phyloP scores from a whole-genome alignment of 2,797 vertebrate species.

The Crocidura indochinensis region DNA sequence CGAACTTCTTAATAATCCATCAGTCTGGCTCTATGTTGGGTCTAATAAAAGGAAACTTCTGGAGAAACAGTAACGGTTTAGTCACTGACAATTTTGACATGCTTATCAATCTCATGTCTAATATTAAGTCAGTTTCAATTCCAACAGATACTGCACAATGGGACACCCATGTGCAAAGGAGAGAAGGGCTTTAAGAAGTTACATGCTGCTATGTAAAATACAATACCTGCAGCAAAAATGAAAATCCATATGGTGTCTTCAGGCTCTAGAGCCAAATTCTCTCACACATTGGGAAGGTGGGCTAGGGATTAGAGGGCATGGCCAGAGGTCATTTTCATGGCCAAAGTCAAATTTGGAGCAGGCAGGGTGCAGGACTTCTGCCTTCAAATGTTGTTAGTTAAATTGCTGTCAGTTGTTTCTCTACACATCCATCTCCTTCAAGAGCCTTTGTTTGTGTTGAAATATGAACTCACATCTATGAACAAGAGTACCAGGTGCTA shows the following conservation, averaged over 20 bases:
- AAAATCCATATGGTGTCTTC: background rate
- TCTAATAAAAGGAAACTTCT: slow-evolving; percentile 9
- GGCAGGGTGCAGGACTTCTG: background rate
- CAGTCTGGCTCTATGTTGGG: background rate
- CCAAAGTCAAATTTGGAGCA: background rate
- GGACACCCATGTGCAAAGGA: background rate
- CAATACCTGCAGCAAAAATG: background rate
- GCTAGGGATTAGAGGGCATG: no score
- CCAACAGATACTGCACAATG: background rate
- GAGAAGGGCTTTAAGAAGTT: background rate
- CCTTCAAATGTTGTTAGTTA: background rate
- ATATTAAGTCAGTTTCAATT: background rate
- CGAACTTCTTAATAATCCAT: slow-evolving; percentile 2
- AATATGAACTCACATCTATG: background rate
- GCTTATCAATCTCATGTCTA: background rate
- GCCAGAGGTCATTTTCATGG: background rate
- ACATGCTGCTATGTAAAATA: background rate
- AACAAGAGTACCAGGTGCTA: background rate
- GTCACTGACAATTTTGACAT: background rate
- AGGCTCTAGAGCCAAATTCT: background rate
- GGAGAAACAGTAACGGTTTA: background rate
- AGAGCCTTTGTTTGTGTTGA: background rate
- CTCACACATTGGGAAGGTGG: rapidly evolving
- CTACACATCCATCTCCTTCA: background rate
- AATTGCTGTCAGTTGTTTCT: background rate